These are phyloP conservation scores for Solea senegalensis DNA, from an alignment of 2,113 vertebrate genomes.

Conservation along the genomic window DNA sequence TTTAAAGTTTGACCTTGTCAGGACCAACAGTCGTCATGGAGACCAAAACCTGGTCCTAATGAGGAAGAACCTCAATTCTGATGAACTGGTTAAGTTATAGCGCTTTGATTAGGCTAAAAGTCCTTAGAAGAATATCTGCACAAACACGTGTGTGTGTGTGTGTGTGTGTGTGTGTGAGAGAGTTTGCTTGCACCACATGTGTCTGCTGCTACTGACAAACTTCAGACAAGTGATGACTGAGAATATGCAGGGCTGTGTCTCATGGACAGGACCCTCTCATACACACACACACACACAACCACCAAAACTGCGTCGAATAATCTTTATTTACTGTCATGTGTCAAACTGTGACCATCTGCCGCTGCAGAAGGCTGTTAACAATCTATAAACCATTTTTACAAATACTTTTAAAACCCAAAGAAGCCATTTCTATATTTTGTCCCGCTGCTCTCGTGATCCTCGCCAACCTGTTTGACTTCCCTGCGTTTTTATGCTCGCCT, in stretches of 20 bases:
- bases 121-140: no score
- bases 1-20: no score
- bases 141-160: slow-evolving; percentile 6
- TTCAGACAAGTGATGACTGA: slow-evolving; percentile 72
- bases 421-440: slow-evolving; percentile 43
- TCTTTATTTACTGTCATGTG: slow-evolving; percentile 61
- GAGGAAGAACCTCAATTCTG: no score
- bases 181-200: slow-evolving; percentile 59
- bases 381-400: slow-evolving; percentile 65
- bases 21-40: no score
- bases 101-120: no score
- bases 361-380: slow-evolving; percentile 50
- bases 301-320: slow-evolving; percentile 33
- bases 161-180: slow-evolving; percentile 30
- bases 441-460: slow-evolving; percentile 51
- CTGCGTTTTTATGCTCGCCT: slow-evolving; percentile 34
- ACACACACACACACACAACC: not conserved
- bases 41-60: no score
- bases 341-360: slow-evolving; percentile 63
- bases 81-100: no score
- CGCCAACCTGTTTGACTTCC: slow-evolving; percentile 53
- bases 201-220: slow-evolving; percentile 75
- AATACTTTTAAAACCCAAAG: slow-evolving; percentile 61
- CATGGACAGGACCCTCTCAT: slow-evolving; percentile 28
- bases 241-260: slow-evolving; percentile 68